Base-by-base conservation (phyloP, 2,113 vertebrate genomes). In the Zeus faber region DNA sequence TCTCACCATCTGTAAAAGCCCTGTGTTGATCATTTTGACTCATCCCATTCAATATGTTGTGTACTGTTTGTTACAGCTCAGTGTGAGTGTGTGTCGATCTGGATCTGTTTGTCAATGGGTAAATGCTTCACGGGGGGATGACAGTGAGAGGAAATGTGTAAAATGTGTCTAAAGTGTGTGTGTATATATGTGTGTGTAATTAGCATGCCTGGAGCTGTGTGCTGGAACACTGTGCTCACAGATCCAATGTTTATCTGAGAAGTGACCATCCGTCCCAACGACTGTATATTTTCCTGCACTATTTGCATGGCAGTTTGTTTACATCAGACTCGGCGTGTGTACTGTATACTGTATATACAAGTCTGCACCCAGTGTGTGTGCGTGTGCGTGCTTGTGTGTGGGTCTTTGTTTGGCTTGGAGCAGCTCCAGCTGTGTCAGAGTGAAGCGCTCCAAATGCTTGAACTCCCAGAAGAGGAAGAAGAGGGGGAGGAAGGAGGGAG, bases 401-500 rank as follows among this genome's bases (percentile, higher is more conserved):
- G 54, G 45, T 76, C 61, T 79, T 49, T 69, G 85, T 85, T 90
- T 90, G 85, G 86, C 83, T 91, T 90, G 88, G 88, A 80, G 74
- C 74, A 71, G 78, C 80, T 91, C 89, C 89, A 91, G 89, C 89
- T 90, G 85, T 90, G 89, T 89, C 88, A 89, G 83, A 83, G 81
- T 88, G 88, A 89, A 83, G 83, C 54, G 81, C 74, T 87, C 88
- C 89, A 89, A 89, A 90, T 89, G 88, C 87, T 82, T 90, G 57
- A 85, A 90, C 80, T 87, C 89, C 89, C 88, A 85, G 72, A 66
- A 80, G 87, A 86, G 82, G 76, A 70, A 82, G 72, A 76, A 80
- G 64, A 70, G 58, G 75, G 78, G 77, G 70, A 67, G 72, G 14
- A 26, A 25, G 60, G 74, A 65, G 64, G 62, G 31, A 54, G 62